Percentiles rank a stretch among this genome's conserved stretches.
phyloP scores from a whole-genome alignment of 2,797 vertebrate genomes.

The Coccyzus lansbergi region DNA sequence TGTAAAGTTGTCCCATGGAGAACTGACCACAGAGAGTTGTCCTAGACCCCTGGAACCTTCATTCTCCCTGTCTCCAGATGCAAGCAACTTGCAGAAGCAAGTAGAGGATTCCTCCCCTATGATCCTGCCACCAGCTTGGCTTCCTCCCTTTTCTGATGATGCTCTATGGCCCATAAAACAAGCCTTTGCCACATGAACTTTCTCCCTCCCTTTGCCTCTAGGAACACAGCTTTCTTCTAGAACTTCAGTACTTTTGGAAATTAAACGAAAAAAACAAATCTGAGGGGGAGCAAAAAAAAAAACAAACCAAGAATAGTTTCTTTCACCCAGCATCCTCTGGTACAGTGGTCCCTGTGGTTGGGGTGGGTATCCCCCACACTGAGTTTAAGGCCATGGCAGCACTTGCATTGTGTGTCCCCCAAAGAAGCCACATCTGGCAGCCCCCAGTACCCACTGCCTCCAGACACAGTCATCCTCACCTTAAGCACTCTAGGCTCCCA shows the following conservation, averaged over 20 bases:
- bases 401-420: accelerated
- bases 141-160: background rate
- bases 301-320: background rate
- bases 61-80: background rate
- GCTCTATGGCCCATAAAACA: accelerated
- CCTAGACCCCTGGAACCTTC: too few relatives aligned
- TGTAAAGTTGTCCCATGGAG: too few relatives aligned
- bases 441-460: background rate
- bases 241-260: background rate
- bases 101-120: background rate
- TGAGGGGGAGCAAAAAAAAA: background rate
- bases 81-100: background rate
- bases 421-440: background rate
- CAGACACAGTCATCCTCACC: accelerated
- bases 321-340: background rate
- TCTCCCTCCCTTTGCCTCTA: background rate
- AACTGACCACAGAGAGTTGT: too few relatives aligned
- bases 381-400: background rate
- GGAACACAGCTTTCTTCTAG: background rate
- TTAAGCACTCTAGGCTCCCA: background rate
- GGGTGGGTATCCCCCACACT: background rate
- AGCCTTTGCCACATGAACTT: background rate
- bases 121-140: background rate
- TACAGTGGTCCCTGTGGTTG: background rate
- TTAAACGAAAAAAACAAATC: background rate